Evolutionary conservation across 2,113 vertebrate genomes (phyloP), one percentile per base, ranked within the genome.

Genomic region (Calyptomena viridis): DNA sequence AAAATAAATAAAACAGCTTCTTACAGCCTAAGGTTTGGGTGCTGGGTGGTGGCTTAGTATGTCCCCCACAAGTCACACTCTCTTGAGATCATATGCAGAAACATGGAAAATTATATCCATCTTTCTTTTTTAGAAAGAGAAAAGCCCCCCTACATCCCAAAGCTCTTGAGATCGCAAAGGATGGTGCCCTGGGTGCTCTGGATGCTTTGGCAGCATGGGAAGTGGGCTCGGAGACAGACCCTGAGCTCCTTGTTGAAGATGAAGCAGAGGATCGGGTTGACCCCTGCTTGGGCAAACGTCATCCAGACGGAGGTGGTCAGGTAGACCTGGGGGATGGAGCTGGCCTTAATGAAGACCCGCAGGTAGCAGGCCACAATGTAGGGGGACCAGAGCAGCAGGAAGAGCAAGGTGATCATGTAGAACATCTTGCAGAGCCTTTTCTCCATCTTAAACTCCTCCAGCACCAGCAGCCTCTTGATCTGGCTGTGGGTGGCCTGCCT

Each of bases 341-440:
- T 98, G 30, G 98, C 98, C 72, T 98, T 98, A 94, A 99, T 98
- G 93, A 99, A 98, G 96, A 99, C 99, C 44, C 99, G 98, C 97
- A 99, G 96, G 96, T 99, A 99, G 91, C 99, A 99, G 91, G 99
- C 98, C 96, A 99, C 98, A 39, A 99, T 98, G 84, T 99, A 99
- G 9, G 99, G 99, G 24, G 98, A 98, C 99, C 99, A 99, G 84
- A 99, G 98, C 13, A 99, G 90, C 89, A 99, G 96, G 96, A 99
- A 99, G 69, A 98, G 97, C 95, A 99, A 98, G 17, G 99, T 99
- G 96, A 99, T 98, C 97, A 99, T 98, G 96, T 99, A 99, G 97
- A 98, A 99, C 99, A 99, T 99, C 98, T 98, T 99, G 96, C 99
- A 98, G 89, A 99, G 98, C 90, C 99, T 98, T 85, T 99, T 99